A percentile compares a stretch with the other conserved stretches of the same genome.
These are phyloP conservation scores for Brenthis ino DNA, from an alignment of 2,888 invertebrate genomes.

Conservation along the genomic window DNA sequence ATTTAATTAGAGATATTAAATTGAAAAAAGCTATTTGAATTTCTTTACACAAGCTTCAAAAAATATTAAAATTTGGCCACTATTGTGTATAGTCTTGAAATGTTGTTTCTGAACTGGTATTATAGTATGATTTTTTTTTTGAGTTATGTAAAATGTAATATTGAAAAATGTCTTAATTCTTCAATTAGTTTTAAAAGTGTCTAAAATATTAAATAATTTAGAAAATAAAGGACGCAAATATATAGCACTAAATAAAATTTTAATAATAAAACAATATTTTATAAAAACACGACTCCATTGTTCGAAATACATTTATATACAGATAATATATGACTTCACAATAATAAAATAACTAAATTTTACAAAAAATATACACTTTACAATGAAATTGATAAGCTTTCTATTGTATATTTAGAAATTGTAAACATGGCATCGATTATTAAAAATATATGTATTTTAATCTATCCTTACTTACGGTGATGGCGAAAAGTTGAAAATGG, in stretches of 20 bases:
- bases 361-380: constrained; percentile 35
- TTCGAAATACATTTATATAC: constrained; percentile 34
- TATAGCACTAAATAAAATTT: constrained; percentile 20
- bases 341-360: constrained; percentile 31
- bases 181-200: neutral
- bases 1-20: constrained; percentile 2
- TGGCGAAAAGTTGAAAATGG: constrained; percentile 6
- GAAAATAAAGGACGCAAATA: constrained; percentile 23
- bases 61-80: constrained; percentile 23
- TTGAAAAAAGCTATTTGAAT: constrained; percentile 12
- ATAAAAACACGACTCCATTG: constrained; percentile 19
- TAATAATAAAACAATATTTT: constrained; percentile 25
- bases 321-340: constrained; percentile 27
- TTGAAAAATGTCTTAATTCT: neutral
- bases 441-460: constrained; percentile 32
- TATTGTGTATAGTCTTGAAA: constrained; percentile 7
- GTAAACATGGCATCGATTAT: constrained; percentile 37
- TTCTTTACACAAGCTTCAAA: constrained; percentile 14
- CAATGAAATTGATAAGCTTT: constrained; percentile 27
- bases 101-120: constrained; percentile 8
- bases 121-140: constrained; percentile 6
- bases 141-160: neutral
- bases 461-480: constrained; percentile 35
- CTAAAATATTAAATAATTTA: constrained; percentile 17
- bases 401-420: constrained; percentile 26